Evolutionary conservation across 2,797 vertebrate species (phyloP), one percentile per base, ranked within the genome.

Genomic region (Danio kyathit): DNA sequence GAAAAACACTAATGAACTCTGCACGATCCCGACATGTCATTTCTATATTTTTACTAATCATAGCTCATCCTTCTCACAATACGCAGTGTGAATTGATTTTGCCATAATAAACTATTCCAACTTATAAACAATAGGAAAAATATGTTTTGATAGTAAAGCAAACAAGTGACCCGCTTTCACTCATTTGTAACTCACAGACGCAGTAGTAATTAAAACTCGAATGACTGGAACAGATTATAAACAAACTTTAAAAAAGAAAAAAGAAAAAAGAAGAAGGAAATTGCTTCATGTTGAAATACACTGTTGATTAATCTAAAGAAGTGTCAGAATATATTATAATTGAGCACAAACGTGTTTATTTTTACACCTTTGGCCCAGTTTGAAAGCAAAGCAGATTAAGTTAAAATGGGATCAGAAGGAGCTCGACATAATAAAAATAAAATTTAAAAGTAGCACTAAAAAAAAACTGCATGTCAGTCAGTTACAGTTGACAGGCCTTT

Each of bases 401-500:
- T 12, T 5, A 29, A 29, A 74, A 14, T 7, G 12, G 21, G 8
- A 43, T 38, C 54, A 52, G 44, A 48, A 78, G 5, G 44, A 74
- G 40, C 29, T 38, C 40, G 38, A 29, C 29, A 29, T 29, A 29
- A 29, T 29, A 29, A 40, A 29, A 46, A 1, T 0, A 59, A 49
- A 11, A n/a, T 14, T 70, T 64, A 64, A n/a, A n/a, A n/a, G 29
- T 29, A 1, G 1, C 3, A 19, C 8, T 0, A 71, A 66, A 49
- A 6, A 6, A 7, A 40, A 77, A 48, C 11, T 67, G 7, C 19
- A n/a, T 1, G 52, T 13, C 52, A 59, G 60, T 87, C 74, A 79
- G 73, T 60, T 86, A 79, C 76, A 83, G 89, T 89, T 87, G 89
- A 91, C 38, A 43, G 79, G 77, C 72, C 86, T 7, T 70, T 90